A percentile compares a stretch with the other conserved stretches of the same genome.
phyloP scores from a whole-genome alignment of 2,797 vertebrate species.

The Tapirus indicus region DNA sequence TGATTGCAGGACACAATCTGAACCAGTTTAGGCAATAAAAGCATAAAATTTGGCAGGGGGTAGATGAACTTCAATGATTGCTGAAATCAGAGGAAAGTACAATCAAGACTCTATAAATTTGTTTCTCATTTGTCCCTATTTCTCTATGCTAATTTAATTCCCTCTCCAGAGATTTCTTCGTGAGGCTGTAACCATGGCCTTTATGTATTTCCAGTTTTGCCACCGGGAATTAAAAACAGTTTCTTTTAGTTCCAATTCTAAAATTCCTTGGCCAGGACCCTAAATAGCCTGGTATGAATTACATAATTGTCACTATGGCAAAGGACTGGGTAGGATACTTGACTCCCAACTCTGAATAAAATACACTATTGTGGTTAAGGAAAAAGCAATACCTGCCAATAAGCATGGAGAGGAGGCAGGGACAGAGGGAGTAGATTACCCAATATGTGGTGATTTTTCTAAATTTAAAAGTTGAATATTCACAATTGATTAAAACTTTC shows the following conservation, averaged over 20 bases:
- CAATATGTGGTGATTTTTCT: background rate
- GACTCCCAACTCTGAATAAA: background rate
- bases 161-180: background rate
- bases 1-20: background rate
- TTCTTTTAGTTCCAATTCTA: background rate
- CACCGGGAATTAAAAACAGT: background rate
- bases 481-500: background rate
- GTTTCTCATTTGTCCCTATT: background rate
- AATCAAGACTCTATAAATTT: background rate
- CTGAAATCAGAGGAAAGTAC: background rate
- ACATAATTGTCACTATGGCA: background rate
- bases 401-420: background rate
- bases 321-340: background rate
- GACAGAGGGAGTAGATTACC: background rate
- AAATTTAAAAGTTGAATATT: background rate
- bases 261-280: background rate
- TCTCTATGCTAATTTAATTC: constrained; percentile 1
- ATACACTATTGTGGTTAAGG: background rate
- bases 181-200: background rate
- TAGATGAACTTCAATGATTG: background rate
- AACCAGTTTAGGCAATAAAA: background rate
- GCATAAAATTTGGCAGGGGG: background rate
- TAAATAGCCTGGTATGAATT: background rate
- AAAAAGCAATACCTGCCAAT: background rate
- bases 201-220: background rate